These are phyloP conservation scores for Rhinogobius similis DNA, from an alignment of 2,113 vertebrate genomes.

Conservation along the genomic window DNA sequence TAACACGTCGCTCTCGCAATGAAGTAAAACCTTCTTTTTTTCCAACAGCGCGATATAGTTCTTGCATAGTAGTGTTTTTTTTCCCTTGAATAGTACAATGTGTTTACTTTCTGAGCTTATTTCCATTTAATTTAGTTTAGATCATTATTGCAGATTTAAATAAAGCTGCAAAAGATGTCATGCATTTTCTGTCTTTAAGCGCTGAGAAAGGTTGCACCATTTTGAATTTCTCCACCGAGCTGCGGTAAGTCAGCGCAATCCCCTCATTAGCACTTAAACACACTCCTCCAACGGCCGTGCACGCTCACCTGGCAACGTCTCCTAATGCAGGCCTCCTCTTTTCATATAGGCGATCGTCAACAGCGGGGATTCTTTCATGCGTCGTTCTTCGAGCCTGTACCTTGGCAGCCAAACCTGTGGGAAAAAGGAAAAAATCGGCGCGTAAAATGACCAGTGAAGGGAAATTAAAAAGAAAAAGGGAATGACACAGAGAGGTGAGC, in stretches of 20 bases:
- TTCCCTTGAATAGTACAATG: too few species aligned
- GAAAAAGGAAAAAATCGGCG: constrained; percentile 33
- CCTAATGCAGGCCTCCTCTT: constrained; percentile 16
- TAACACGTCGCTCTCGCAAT: too few species aligned
- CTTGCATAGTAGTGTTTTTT: too few species aligned
- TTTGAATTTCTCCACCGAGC: neutral
- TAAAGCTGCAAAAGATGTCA: neutral
- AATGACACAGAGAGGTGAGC: constrained; percentile 54
- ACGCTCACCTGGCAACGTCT: constrained; percentile 28
- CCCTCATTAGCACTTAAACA: constrained; percentile 24
- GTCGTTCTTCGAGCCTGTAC: constrained; percentile 31
- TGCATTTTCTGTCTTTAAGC: neutral
- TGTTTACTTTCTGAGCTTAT: too few species aligned
- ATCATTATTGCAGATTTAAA: neutral
- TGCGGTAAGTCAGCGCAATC: constrained; percentile 2
- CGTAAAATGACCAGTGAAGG: constrained; percentile 56
- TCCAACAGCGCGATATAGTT: too few species aligned
- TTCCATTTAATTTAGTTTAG: too few species aligned
- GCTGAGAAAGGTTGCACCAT: neutral
- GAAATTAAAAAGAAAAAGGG: constrained; percentile 58
- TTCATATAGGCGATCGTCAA: constrained; percentile 22
- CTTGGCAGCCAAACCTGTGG: constrained; percentile 16
- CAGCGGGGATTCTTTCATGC: constrained; percentile 39
- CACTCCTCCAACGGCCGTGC: neutral
- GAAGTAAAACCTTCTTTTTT: too few species aligned